Evolutionary conservation across 2,888 invertebrate genomes (phyloP).

Genomic region (Caenorhabditis zanzibari): DNA sequence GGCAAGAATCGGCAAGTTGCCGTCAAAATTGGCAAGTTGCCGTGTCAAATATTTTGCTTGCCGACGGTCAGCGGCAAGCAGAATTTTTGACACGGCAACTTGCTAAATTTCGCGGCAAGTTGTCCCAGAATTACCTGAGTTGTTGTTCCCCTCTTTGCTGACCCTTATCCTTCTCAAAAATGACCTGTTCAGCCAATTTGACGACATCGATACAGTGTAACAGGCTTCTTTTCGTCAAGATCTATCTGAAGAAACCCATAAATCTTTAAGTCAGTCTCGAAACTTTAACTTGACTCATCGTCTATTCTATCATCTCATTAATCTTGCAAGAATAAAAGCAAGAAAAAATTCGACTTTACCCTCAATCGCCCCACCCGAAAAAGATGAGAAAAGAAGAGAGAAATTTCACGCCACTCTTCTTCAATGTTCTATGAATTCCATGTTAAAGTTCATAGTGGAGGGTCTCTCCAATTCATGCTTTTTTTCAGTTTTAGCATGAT

Average conservation of each 20-base stretch:
- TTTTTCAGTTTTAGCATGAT: slow-evolving; percentile 29
- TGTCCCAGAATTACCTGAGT: too few relatives aligned
- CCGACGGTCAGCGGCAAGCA: too few relatives aligned
- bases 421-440: slow-evolving; percentile 51
- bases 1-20: too few relatives aligned
- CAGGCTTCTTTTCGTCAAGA: slow-evolving; percentile 7
- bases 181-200: slow-evolving; percentile 19
- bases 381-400: slow-evolving; percentile 25
- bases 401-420: slow-evolving; percentile 44
- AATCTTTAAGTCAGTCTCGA: slow-evolving; percentile 42
- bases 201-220: background rate
- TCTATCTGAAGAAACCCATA: slow-evolving; percentile 35
- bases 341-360: slow-evolving; percentile 39
- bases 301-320: background rate
- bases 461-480: slow-evolving; percentile 38
- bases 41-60: too few relatives aligned
- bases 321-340: background rate
- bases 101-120: too few relatives aligned
- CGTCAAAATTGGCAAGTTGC: too few relatives aligned
- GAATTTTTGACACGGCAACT: too few relatives aligned
- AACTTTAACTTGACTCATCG: slow-evolving; percentile 48
- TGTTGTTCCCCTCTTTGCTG: background rate
- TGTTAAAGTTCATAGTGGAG: slow-evolving; percentile 22
- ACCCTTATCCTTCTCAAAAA: slow-evolving; percentile 2
- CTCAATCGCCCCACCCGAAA: slow-evolving; percentile 46